Evolutionary conservation across 2,888 invertebrate species (phyloP), one percentile per base, ranked within the genome.

Genomic region (Ophion ellenae): DNA sequence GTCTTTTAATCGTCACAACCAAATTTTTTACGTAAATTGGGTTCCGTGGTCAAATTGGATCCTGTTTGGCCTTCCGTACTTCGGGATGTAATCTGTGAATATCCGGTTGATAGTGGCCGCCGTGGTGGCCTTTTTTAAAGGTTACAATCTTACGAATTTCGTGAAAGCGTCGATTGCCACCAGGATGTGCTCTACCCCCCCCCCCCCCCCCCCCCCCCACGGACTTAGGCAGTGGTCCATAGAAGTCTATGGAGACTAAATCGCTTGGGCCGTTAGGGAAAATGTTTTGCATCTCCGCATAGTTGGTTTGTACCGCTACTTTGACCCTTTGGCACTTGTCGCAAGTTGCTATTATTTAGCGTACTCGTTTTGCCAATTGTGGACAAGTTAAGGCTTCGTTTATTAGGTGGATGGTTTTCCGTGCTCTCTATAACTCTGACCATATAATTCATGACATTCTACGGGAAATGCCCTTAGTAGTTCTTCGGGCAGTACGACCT

Each of bases 1-100:
- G 2, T 59, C n/a, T 2, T 40, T 11, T 24, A 63, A 14, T 1
- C 45, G 7, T 14, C 67, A 7, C 1, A 57, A 3, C 81, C 69
- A 74, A 0, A 28, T 3, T 7, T 36, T 69, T 3, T 75, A n/a
- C 0, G 74, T 81, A 6, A 74, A 73, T 40, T 80, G 79, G 0
- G 79, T 80, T 6, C 79, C 66, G 20, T 80, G 74, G 3, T 81
- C 74, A 36, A 74, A 81, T 11, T 81, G 81, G 0, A 81, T 28
- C n/a, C 59, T 20, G 4, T 6, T 28, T 0, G 81, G 75, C 53
- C 75, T 81, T 2, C 74, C 59, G 17, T 69, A 69, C 0, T 32
- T 53, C 4, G 81, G 74, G 17, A 69, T 53, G 11, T 79, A 79
- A 53, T 71, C 32, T 0, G n/a, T 5, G 10, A 71, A 53, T 2